Base-by-base conservation (phyloP, 2,888 invertebrate species). In the Rhabditophanes sp. region DNA sequence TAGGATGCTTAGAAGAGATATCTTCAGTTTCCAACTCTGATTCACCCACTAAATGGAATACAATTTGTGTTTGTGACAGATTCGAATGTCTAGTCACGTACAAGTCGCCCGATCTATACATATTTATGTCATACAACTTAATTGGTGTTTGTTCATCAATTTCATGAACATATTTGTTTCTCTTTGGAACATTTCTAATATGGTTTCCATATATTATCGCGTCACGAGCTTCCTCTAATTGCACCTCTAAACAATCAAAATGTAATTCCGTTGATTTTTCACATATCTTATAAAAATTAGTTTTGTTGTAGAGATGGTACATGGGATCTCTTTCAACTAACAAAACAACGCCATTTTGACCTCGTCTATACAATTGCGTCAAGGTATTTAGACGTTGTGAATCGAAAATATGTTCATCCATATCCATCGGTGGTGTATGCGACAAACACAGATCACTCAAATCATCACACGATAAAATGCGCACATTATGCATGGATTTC, bases 401-500 rank as follows among this genome's bases (percentile, higher is more conserved):
- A 12, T 38, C 30, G 22, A 29, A 44, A 17, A 38, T n/a, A 5
- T 24, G 29, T 11, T 23, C 25, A 25, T 23, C 11, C 5, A 33
- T 44, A 9, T 27, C 22, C 15, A 35, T 11, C 11, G 25, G 20
- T 21, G 32, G 16, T 3, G 24, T 18, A 5, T 22, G 22, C 6
- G 32, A 16, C 8, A 31, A 27, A 15, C 41, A 37, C 4, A 39
- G 17, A 11, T 48, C 41, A n/a, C 21, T 29, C 7, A 53, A 18
- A 9, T 33, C 75, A 68, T 82, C 78, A 14, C 80, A 78, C 37
- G 83, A 80, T 19, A 88, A 72, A 42, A 96, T 78, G 34, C 93
- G 74, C 42, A 93, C 79, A 68, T 96, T 96, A 68, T 96, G 90
- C 74, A 87, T 93, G 64, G 90, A 88, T 68, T 96, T 96, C 67